Conservation (phyloP, 2,888 invertebrate genomes). For the Graphium colonna region DNA sequence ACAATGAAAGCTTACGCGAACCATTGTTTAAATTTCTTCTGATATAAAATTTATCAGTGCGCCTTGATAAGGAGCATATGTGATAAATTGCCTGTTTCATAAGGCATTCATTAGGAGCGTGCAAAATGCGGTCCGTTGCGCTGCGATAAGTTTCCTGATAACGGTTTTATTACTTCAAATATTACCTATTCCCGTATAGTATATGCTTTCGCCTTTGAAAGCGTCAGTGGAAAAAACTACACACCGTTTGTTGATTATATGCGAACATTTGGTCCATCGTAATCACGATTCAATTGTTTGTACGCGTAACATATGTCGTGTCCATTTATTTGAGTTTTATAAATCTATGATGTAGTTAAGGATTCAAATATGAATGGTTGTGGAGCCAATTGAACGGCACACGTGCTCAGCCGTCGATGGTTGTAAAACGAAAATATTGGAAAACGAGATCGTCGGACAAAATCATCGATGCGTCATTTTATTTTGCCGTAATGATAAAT, state of each 20-base stretch:
- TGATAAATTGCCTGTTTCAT: constrained; percentile 80
- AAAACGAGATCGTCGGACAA: too few species aligned
- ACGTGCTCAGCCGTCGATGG: constrained; percentile 7
- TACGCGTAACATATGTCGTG: constrained; percentile 13
- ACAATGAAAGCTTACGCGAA: constrained; percentile 21
- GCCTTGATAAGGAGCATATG: constrained; percentile 70
- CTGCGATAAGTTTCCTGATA: constrained; percentile 71
- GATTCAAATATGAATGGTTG: constrained; percentile 13
- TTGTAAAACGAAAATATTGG: background rate
- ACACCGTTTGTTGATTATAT: constrained; percentile 21
- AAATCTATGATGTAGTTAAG: constrained; percentile 11
- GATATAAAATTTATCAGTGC: constrained; percentile 70
- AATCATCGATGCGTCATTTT: too few species aligned
- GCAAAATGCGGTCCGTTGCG: constrained; percentile 75
- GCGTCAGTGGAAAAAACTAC: constrained; percentile 38
- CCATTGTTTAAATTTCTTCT: constrained; percentile 66
- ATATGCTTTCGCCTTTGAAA: constrained; percentile 45
- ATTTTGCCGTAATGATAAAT: too few species aligned
- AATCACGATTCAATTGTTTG: constrained; percentile 24
- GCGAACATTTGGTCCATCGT: constrained; percentile 20
- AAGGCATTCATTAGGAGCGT: constrained; percentile 78
- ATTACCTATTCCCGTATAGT: constrained; percentile 69
- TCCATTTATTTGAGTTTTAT: constrained; percentile 1
- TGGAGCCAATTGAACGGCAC: constrained; percentile 17
- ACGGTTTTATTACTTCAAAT: constrained; percentile 75